These are phyloP conservation scores for Acyrthosiphon pisum DNA, from an alignment of 1,140 invertebrate species.

Conservation along the genomic window DNA sequence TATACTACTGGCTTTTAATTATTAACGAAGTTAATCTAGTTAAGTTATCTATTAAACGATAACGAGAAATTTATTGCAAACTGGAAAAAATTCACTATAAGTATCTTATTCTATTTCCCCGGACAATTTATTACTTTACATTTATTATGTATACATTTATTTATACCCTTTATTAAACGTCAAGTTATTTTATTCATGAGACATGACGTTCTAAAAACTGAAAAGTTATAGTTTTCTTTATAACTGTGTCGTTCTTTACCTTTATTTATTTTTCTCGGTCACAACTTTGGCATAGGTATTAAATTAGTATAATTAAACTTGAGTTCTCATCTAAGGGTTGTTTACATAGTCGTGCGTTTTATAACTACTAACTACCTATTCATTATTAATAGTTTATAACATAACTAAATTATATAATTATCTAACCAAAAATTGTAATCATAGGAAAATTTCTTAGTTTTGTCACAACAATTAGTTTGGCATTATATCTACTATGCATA, in stretches of 20 bases:
- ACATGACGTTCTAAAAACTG: neutral
- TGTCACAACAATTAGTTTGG: neutral
- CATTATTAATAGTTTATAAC: too few species aligned
- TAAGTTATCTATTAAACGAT: neutral
- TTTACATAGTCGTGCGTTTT: too few species aligned
- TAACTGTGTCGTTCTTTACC: neutral
- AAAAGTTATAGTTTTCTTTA: neutral
- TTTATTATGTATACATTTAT: too few species aligned
- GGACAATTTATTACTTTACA: neutral
- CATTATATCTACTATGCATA: neutral
- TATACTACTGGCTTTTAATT: neutral
- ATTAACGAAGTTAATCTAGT: neutral
- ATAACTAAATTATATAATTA: too few species aligned
- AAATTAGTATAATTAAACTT: neutral
- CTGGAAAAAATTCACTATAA: neutral
- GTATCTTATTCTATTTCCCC: neutral
- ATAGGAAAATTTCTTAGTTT: neutral
- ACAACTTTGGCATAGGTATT: neutral
- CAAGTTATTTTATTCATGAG: neutral
- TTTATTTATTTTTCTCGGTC: neutral
- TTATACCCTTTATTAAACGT: neutral
- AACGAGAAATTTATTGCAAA: neutral
- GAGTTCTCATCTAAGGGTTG: neutral
- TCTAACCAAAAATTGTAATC: neutral
- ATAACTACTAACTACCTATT: too few species aligned